Evolutionary conservation across 92 coral and sea anemone species (phyloP).

Genomic region (Montipora capitata): DNA sequence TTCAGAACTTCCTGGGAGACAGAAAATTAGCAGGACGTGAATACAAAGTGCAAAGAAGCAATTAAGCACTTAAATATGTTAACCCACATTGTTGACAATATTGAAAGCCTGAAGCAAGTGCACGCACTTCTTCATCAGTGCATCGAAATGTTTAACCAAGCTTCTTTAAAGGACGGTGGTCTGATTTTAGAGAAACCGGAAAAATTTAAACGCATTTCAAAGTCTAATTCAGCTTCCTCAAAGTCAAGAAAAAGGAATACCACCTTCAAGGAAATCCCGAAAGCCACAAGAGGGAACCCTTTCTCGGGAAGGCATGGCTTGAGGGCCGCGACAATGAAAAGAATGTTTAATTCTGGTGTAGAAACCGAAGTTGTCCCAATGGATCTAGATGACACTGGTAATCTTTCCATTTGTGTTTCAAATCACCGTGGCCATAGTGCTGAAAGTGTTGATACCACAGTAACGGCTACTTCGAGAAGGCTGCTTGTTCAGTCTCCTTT

Average conservation of each 20-base stretch:
- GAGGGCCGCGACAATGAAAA: slow-evolving; percentile 24
- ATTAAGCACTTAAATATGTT: slow-evolving; percentile 29
- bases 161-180: slow-evolving; percentile 36
- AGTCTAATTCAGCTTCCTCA: background rate
- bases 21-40: slow-evolving; percentile 18
- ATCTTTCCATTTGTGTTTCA: background rate
- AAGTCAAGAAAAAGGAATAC: background rate
- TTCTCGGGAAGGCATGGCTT: slow-evolving; percentile 29
- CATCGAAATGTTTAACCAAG: slow-evolving; percentile 15
- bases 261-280: slow-evolving; percentile 22
- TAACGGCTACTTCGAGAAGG: background rate
- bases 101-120: slow-evolving; percentile 31
- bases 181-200: slow-evolving; percentile 20
- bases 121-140: slow-evolving; percentile 13
- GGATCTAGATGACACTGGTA: slow-evolving; percentile 13
- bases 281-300: slow-evolving; percentile 17
- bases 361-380: slow-evolving; percentile 36
- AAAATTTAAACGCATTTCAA: background rate
- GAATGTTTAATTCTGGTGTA: slow-evolving; percentile 2
- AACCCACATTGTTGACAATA: slow-evolving; percentile 35
- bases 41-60: slow-evolving; percentile 53
- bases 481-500: background rate
- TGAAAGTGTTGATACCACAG: background rate
- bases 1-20: slow-evolving; percentile 28
- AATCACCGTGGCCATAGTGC: background rate